Evolutionary conservation across 2,797 vertebrate species (phyloP).

Genomic region (Pteropus rufus): DNA sequence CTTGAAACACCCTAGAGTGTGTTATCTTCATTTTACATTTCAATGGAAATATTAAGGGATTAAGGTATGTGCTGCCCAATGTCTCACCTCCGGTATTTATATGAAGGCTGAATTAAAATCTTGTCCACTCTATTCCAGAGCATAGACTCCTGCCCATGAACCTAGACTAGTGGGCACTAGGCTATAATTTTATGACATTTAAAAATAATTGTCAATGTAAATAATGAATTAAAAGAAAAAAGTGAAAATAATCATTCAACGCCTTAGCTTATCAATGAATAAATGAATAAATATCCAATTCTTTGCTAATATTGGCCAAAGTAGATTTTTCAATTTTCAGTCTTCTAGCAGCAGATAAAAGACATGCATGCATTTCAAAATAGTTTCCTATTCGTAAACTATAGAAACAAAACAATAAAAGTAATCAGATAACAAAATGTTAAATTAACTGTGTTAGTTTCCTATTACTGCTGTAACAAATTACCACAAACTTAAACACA

Average conservation of each 20-base stretch:
- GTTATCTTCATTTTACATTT: background rate
- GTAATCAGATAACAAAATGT: background rate
- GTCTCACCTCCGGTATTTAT: background rate
- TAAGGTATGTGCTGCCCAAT: background rate
- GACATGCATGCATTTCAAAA: background rate
- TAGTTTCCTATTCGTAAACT: background rate
- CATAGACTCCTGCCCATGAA: background rate
- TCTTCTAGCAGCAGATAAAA: background rate
- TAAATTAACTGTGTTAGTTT: background rate
- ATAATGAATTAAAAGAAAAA: background rate
- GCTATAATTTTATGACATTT: background rate
- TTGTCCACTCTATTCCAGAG: background rate
- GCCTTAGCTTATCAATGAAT: background rate
- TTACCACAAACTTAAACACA: background rate
- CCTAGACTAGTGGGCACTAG: background rate
- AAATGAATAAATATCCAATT: background rate
- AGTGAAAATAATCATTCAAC: background rate
- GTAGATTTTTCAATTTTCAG: background rate
- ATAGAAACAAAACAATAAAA: background rate
- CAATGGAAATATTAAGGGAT: background rate
- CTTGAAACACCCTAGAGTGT: background rate
- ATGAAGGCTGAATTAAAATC: background rate
- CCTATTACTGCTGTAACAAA: background rate
- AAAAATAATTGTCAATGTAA: background rate
- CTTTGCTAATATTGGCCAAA: background rate